These are phyloP conservation scores for Drosophila sp. DNA, from an alignment of 1,140 invertebrate genomes.

Conservation along the genomic window DNA sequence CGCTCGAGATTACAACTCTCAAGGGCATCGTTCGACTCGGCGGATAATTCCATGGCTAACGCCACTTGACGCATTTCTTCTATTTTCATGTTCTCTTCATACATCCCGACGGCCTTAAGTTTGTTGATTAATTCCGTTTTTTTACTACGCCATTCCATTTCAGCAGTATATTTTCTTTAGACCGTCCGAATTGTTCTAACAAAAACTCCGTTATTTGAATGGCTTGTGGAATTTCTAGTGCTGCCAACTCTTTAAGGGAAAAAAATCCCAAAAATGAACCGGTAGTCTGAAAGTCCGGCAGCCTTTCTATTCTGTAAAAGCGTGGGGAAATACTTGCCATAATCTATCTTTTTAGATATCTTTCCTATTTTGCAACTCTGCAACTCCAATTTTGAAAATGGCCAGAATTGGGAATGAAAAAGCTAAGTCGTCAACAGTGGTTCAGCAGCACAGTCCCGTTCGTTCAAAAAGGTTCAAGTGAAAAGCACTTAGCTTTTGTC, in stretches of 20 bases:
- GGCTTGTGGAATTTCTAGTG: too few relatives aligned
- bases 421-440: too few relatives aligned
- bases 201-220: constrained; percentile 39
- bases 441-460: too few relatives aligned
- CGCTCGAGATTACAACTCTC: constrained; percentile 19
- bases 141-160: constrained; percentile 49
- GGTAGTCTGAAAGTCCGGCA: too few relatives aligned
- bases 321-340: too few relatives aligned
- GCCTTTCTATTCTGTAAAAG: too few relatives aligned
- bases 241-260: not conserved
- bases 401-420: too few relatives aligned
- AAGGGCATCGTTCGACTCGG: not conserved
- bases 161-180: not conserved
- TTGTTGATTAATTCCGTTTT: constrained; percentile 10
- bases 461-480: too few relatives aligned
- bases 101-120: constrained; percentile 50
- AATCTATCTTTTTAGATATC: too few relatives aligned
- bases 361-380: too few relatives aligned
- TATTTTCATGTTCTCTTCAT: constrained; percentile 61
- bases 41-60: constrained; percentile 51
- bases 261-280: not conserved
- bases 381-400: too few relatives aligned
- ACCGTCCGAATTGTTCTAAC: not conserved
- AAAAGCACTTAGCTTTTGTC: constrained; percentile 12
- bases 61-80: constrained; percentile 64